phyloP scores from a whole-genome alignment of 2,797 vertebrate genomes.

The Pseudocheirus occidentalis region DNA sequence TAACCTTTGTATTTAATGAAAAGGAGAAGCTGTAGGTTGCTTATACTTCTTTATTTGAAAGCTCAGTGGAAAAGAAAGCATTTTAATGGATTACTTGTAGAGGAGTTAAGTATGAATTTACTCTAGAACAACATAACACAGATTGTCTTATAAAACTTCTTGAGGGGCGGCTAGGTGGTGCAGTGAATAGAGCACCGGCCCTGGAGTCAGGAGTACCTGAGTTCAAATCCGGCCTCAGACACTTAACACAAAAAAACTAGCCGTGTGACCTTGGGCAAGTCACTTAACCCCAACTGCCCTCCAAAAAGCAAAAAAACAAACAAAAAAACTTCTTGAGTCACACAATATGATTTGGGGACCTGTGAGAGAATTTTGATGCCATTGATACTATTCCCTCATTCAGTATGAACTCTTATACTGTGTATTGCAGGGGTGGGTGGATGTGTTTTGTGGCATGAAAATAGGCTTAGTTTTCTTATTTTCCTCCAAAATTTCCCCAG shows the following conservation, averaged over 20 bases:
- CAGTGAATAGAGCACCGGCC: no score
- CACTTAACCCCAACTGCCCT: no score
- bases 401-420: neutral
- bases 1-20: slow-evolving; percentile 36
- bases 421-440: neutral
- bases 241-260: no score
- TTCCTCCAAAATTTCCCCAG: neutral
- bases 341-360: neutral
- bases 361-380: neutral
- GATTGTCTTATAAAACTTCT: neutral
- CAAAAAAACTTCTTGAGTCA: neutral
- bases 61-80: slow-evolving; percentile 42
- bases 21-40: slow-evolving; percentile 15
- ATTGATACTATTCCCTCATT: neutral
- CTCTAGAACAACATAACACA: slow-evolving; percentile 33
- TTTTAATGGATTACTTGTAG: slow-evolving; percentile 29
- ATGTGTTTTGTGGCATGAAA: neutral
- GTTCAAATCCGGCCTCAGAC: no score
- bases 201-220: no score
- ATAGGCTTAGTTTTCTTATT: neutral
- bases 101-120: slow-evolving; percentile 34
- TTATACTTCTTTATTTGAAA: neutral
- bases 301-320: no score
- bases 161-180: no score
- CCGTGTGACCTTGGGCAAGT: no score